These are phyloP conservation scores for Heliconius aoede DNA, from an alignment of 2,888 invertebrate genomes.

Conservation along the genomic window DNA sequence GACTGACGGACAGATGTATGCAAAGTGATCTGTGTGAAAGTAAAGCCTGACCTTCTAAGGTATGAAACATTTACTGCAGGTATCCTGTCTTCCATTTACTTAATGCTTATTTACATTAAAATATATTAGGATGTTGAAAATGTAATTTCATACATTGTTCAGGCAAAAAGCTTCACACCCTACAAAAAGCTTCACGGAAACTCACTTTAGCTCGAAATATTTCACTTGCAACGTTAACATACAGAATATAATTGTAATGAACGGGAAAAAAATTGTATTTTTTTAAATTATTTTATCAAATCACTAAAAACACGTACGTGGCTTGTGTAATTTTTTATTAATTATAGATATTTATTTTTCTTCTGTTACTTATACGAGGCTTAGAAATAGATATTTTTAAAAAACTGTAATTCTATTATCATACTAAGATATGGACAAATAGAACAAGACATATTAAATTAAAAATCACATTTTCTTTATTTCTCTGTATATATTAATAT, in stretches of 20 bases:
- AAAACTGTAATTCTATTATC: too few species aligned
- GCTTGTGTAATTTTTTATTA: too few species aligned
- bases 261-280: neutral
- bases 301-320: neutral
- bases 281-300: neutral
- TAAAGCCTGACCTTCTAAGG: too few species aligned
- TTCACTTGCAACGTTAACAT: conserved; percentile 52
- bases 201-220: conserved; percentile 62
- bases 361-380: too few species aligned
- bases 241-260: conserved; percentile 38
- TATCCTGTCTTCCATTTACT: neutral
- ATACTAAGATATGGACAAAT: neutral
- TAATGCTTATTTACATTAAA: conserved; percentile 7
- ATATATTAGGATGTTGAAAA: conserved; percentile 27
- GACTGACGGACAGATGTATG: too few species aligned
- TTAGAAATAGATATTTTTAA: too few species aligned
- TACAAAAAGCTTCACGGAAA: conserved; percentile 58
- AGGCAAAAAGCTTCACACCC: conserved; percentile 50
- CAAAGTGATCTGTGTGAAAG: too few species aligned
- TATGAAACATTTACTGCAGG: neutral
- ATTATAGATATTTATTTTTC: too few species aligned
- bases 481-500: too few species aligned
- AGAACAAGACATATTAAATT: neutral
- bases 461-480: too few species aligned
- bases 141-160: conserved; percentile 47